phyloP scores from a whole-genome alignment of 1,140 invertebrate species.

The Augochlora pura region DNA sequence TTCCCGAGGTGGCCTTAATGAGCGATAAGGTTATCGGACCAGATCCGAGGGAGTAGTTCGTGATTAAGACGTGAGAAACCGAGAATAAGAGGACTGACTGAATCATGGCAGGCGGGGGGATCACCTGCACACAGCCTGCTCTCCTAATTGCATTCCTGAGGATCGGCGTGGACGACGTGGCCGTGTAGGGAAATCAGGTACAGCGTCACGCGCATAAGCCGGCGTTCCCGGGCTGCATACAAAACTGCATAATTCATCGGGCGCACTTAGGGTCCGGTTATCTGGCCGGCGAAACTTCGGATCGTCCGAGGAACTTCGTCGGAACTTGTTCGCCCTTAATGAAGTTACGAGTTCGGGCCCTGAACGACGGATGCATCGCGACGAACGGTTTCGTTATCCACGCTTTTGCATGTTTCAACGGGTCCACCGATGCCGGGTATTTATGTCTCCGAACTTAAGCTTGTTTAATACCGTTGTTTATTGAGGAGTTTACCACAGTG shows the following conservation, averaged over 20 bases:
- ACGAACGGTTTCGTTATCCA: conserved; percentile 24
- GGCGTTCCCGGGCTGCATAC: conserved; percentile 29
- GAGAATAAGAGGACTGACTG: neutral
- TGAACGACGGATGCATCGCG: conserved; percentile 39
- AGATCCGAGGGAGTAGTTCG: neutral
- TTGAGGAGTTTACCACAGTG: too few relatives aligned
- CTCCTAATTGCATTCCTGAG: conserved; percentile 55
- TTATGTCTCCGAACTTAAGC: too few relatives aligned
- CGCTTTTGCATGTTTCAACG: neutral
- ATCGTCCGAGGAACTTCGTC: conserved; percentile 1
- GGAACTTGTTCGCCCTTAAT: conserved; percentile 19
- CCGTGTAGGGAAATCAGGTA: conserved; percentile 17
- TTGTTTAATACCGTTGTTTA: too few relatives aligned
- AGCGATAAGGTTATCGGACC: conserved; percentile 22
- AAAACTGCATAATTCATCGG: conserved; percentile 62
- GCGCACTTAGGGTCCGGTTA: conserved; percentile 38
- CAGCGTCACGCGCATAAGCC: neutral
- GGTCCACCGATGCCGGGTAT: too few relatives aligned
- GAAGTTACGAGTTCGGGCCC: conserved; percentile 25
- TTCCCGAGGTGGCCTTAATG: conserved; percentile 2
- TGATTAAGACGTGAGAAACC: conserved; percentile 16
- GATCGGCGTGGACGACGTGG: conserved; percentile 24
- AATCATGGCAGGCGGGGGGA: neutral
- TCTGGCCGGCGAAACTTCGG: conserved; percentile 14
- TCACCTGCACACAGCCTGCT: neutral